phyloP scores from a whole-genome alignment of 2,113 vertebrate species.

The Catharus minimus region DNA sequence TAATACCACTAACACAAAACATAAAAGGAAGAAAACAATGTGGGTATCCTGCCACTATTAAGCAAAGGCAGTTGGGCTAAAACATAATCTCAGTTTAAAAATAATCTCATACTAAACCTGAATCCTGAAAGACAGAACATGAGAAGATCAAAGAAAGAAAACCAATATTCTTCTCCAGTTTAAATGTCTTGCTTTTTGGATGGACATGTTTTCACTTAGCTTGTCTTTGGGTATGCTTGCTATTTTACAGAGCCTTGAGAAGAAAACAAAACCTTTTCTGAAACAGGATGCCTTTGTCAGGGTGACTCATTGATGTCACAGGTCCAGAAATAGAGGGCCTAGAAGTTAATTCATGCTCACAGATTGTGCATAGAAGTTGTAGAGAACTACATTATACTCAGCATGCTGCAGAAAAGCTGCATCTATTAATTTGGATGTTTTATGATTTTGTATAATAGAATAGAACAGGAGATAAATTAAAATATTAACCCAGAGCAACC shows the following conservation, averaged over 20 bases:
- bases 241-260: background rate
- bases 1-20: background rate
- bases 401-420: background rate
- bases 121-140: background rate
- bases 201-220: background rate
- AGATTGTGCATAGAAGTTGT: background rate
- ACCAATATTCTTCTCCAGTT: background rate
- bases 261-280: background rate
- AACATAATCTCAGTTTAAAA: background rate
- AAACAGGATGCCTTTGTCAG: background rate
- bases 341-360: background rate
- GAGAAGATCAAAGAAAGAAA: background rate
- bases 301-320: background rate
- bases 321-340: background rate
- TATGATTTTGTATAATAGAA: background rate
- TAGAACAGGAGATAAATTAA: background rate
- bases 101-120: background rate
- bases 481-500: background rate
- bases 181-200: background rate
- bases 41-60: rapidly evolving
- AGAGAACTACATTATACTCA: background rate
- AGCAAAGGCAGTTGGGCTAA: background rate
- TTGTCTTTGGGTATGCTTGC: background rate
- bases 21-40: background rate
- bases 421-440: background rate